These are phyloP conservation scores for Asteroscopus sphinx DNA, from an alignment of 2,888 invertebrate species.

Conservation along the genomic window DNA sequence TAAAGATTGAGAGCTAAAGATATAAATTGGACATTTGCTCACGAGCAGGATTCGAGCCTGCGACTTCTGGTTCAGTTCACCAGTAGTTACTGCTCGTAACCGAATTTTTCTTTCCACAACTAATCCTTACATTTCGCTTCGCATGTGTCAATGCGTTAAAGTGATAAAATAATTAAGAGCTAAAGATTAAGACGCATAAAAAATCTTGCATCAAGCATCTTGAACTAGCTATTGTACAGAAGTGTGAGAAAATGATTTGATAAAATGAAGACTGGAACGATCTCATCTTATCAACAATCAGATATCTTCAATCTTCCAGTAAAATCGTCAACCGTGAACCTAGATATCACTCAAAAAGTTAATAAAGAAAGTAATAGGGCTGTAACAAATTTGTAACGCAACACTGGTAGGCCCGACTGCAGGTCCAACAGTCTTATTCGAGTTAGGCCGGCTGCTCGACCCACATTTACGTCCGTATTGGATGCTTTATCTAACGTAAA, in stretches of 20 bases:
- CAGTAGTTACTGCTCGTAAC: no score
- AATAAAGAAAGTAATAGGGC: conserved; percentile 42
- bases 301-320: not conserved
- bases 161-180: no score
- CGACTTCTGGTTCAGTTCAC: no score
- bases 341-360: conserved; percentile 13
- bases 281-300: not conserved
- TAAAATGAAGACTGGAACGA: not conserved
- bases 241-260: not conserved
- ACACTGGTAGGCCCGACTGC: conserved; percentile 23
- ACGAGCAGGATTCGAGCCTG: no score
- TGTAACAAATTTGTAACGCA: conserved; percentile 34
- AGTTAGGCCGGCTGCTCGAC: conserved; percentile 52
- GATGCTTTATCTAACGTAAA: conserved; percentile 54
- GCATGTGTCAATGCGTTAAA: no score
- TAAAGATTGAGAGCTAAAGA: no score
- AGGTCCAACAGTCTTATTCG: conserved; percentile 38
- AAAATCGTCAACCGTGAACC: conserved; percentile 6
- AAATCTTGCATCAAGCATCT: no score
- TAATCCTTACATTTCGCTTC: no score
- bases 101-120: no score
- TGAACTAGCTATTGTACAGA: no score
- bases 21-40: no score
- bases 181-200: no score
- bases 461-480: conserved; percentile 58